Evolutionary conservation across 2,888 invertebrate genomes (phyloP).

Genomic region (Resseliella maxima): DNA sequence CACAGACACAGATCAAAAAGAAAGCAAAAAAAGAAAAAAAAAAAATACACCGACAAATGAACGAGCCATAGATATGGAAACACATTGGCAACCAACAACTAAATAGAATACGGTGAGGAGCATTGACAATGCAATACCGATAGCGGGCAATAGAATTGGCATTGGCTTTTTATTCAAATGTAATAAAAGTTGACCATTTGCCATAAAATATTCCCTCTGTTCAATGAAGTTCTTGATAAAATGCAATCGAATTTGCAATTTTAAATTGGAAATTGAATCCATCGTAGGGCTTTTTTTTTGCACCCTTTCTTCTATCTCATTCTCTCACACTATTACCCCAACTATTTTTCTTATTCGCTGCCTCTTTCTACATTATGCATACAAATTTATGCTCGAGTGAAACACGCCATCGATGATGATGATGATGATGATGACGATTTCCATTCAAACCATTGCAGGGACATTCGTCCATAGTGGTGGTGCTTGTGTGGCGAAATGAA

Average conservation of each 20-base stretch:
- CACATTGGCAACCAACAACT: neutral
- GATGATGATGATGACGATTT: neutral
- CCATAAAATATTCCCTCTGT: slow-evolving; percentile 40
- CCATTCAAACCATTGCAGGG: neutral
- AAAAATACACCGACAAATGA: neutral
- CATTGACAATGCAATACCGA: slow-evolving; percentile 25
- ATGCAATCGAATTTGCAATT: slow-evolving; percentile 54
- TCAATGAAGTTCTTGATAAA: slow-evolving; percentile 46
- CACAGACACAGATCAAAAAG: neutral
- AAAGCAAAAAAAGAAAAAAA: neutral
- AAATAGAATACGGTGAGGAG: neutral
- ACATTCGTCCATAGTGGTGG: neutral
- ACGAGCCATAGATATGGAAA: neutral
- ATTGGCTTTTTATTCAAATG: slow-evolving; percentile 46
- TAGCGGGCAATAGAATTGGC: slow-evolving; percentile 41
- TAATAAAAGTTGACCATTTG: slow-evolving; percentile 51
- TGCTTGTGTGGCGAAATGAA: neutral
- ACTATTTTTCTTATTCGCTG: neutral
- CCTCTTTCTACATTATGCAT: neutral
- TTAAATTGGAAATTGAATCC: slow-evolving; percentile 54
- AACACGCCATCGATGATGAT: neutral
- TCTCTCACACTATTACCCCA: neutral
- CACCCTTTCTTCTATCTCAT: neutral
- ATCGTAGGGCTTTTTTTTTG: neutral
- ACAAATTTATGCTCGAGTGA: neutral